Conservation (phyloP, 2,113 vertebrate genomes). For the Pseudolaguvia tuberculata region DNA sequence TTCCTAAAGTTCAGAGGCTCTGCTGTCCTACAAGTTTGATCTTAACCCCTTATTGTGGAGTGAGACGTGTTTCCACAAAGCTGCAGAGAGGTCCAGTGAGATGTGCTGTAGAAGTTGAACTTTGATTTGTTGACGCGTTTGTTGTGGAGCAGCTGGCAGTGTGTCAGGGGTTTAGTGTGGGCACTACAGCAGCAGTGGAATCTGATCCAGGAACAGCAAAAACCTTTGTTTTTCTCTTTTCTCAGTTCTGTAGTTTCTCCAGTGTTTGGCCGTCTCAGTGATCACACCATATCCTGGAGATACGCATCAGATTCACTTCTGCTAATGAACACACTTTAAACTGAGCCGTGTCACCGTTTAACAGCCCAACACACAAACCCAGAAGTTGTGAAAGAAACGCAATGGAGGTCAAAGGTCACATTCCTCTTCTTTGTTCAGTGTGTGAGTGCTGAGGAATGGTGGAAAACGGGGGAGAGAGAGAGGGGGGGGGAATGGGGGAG, state of each 20-base stretch:
- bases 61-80: slow-evolving; percentile 5
- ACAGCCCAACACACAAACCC: not conserved
- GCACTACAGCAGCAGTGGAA: not conserved
- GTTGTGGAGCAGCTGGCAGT: not conserved
- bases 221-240: too few relatives aligned
- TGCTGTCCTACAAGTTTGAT: too few relatives aligned
- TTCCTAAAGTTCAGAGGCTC: too few relatives aligned
- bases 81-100: not conserved
- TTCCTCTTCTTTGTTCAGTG: slow-evolving; percentile 54
- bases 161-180: not conserved
- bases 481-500: slow-evolving; percentile 37
- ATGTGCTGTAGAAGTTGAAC: not conserved
- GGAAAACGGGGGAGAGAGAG: slow-evolving; percentile 41
- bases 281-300: too few relatives aligned
- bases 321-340: not conserved
- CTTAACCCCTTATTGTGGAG: too few relatives aligned
- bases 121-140: not conserved
- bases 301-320: too few relatives aligned
- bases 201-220: not conserved
- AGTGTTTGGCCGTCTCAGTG: too few relatives aligned
- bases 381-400: slow-evolving; percentile 34
- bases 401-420: slow-evolving; percentile 61
- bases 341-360: not conserved
- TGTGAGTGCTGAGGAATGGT: slow-evolving; percentile 33
- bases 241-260: too few relatives aligned